Percentiles rank a stretch among this genome's conserved stretches.
phyloP scores from a whole-genome alignment of 2,888 invertebrate species.

The Chironomus tentans region DNA sequence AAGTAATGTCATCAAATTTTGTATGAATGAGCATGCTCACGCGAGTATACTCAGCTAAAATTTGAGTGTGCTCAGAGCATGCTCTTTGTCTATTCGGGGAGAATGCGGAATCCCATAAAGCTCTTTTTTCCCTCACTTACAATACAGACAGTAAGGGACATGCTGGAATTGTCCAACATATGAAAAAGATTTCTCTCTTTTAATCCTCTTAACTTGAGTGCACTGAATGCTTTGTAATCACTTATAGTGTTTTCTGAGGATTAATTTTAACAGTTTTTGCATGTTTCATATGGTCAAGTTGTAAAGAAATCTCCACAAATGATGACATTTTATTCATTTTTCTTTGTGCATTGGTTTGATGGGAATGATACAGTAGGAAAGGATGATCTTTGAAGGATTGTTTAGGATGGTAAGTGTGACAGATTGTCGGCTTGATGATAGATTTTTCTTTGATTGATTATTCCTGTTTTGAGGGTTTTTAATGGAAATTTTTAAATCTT shows the following conservation, averaged over 20 bases:
- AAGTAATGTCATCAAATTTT: no score
- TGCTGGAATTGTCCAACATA: neutral
- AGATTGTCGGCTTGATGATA: no score
- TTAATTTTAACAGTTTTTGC: slow-evolving; percentile 20
- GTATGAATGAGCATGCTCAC: no score
- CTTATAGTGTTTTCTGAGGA: slow-evolving; percentile 24
- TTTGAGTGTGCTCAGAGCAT: no score
- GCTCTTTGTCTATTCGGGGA: no score
- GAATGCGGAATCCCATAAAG: neutral
- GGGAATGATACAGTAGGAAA: neutral
- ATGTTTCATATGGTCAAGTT: slow-evolving; percentile 1
- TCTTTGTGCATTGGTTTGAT: neutral
- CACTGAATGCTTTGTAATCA: slow-evolving; percentile 26
- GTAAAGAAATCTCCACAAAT: neutral
- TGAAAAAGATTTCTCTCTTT: neutral
- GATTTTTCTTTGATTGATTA: no score
- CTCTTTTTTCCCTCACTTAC: neutral
- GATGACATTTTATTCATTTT: neutral
- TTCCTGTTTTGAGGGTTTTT: no score
- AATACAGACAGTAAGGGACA: neutral
- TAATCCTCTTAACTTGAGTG: slow-evolving; percentile 23
- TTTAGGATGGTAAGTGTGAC: no score
- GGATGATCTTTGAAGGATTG: no score
- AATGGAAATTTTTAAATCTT: no score
- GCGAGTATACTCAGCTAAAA: no score